Conservation (phyloP, 1,140 invertebrate species). For the Philaenus spumarius region DNA sequence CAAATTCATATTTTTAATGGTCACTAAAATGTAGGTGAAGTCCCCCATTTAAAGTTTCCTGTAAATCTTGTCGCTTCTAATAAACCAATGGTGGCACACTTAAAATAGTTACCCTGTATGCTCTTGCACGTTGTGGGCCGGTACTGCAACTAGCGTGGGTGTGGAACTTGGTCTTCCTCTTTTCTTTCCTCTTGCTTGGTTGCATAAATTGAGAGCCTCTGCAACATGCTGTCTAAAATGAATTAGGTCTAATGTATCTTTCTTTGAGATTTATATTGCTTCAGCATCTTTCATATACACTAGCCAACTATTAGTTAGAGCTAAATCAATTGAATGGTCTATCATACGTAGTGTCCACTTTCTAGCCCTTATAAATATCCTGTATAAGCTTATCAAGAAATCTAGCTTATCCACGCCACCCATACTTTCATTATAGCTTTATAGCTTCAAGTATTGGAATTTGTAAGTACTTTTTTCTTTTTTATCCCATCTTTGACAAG, state of each 20-base stretch:
- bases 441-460: constrained; percentile 35
- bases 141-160: too few relatives aligned
- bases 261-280: not conserved
- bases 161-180: constrained; percentile 3
- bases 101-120: too few relatives aligned
- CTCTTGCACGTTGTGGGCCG: too few relatives aligned
- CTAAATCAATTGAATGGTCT: constrained; percentile 19
- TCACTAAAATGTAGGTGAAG: too few relatives aligned
- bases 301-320: constrained; percentile 18
- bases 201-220: constrained; percentile 11
- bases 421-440: constrained; percentile 37
- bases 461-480: constrained; percentile 31
- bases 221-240: constrained; percentile 7
- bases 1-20: too few relatives aligned
- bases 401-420: constrained; percentile 37
- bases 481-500: constrained; percentile 33
- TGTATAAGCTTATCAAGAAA: constrained; percentile 25
- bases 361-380: constrained; percentile 18
- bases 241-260: not conserved
- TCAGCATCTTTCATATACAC: constrained; percentile 18
- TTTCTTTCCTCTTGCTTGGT: constrained; percentile 7
- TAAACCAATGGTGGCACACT: too few relatives aligned
- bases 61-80: too few relatives aligned
- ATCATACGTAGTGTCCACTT: constrained; percentile 23
- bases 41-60: too few relatives aligned